Percentiles rank a stretch among this genome's conserved stretches.
phyloP scores from a whole-genome alignment of 2,797 vertebrate species.

The Mormyrus hasselquistii region DNA sequence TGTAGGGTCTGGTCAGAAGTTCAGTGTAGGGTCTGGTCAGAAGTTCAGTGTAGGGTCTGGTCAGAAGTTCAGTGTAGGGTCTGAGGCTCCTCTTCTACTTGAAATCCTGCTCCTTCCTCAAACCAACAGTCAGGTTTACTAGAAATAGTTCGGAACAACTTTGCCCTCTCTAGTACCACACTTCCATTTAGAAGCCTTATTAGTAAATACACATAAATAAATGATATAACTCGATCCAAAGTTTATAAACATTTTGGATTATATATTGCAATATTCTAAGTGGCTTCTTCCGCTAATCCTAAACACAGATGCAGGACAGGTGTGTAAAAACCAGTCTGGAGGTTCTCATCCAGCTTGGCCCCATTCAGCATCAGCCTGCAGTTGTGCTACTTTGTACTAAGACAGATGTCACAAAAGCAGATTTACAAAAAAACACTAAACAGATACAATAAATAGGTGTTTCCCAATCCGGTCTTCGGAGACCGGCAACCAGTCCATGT shows the following conservation, averaged over 20 bases:
- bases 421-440: background rate
- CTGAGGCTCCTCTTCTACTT: background rate
- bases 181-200: background rate
- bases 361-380: background rate
- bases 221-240: background rate
- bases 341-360: background rate
- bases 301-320: background rate
- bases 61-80: background rate
- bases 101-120: background rate
- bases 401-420: background rate
- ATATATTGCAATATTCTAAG: background rate
- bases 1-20: too few species aligned
- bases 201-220: background rate
- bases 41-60: background rate
- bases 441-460: background rate
- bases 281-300: background rate
- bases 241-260: background rate
- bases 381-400: background rate
- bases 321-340: background rate
- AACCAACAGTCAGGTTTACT: background rate
- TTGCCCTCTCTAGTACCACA: background rate
- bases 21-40: too few species aligned
- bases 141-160: background rate
- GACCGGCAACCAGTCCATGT: background rate
- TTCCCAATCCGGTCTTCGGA: background rate